A percentile compares a stretch with the other conserved stretches of the same genome.
These are phyloP conservation scores for Allophyes oxyacanthae DNA, from an alignment of 2,888 invertebrate species.

Conservation along the genomic window DNA sequence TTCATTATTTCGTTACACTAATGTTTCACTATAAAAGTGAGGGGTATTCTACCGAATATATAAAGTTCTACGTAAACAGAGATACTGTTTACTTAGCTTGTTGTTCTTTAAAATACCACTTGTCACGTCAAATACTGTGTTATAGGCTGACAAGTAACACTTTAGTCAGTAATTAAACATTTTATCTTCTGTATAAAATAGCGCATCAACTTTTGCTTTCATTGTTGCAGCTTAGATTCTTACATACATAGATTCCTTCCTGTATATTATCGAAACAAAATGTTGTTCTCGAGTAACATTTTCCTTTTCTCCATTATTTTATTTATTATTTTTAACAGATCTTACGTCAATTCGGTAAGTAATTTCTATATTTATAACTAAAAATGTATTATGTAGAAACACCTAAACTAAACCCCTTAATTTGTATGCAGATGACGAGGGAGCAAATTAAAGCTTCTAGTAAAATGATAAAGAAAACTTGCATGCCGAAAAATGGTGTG, in stretches of 20 bases:
- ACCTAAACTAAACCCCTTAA: not conserved
- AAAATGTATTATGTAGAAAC: not conserved
- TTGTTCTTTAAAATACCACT: conserved; percentile 5
- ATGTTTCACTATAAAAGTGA: conserved; percentile 3
- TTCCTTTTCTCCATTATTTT: conserved; percentile 22
- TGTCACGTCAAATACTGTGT: conserved; percentile 22
- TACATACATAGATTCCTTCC: not conserved
- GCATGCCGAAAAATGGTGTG: conserved; percentile 68
- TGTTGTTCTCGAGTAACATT: conserved; percentile 8
- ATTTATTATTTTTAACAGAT: conserved; percentile 16
- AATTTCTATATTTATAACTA: not conserved
- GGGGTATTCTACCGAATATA: not conserved
- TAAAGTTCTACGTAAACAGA: not conserved
- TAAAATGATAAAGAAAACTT: conserved; percentile 68
- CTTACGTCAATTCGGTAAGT: conserved; percentile 43
- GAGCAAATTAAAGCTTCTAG: conserved; percentile 70
- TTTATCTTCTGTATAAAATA: conserved; percentile 33
- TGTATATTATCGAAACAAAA: conserved; percentile 12
- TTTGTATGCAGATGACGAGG: conserved; percentile 66
- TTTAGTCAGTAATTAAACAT: conserved; percentile 23
- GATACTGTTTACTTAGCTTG: conserved; percentile 7
- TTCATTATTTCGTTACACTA: conserved; percentile 35
- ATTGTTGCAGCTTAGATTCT: conserved; percentile 16
- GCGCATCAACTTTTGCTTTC: conserved; percentile 8
- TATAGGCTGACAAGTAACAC: conserved; percentile 27